Base-by-base conservation (phyloP, 2,797 vertebrate genomes). In the Philypnodon macrostomus region DNA sequence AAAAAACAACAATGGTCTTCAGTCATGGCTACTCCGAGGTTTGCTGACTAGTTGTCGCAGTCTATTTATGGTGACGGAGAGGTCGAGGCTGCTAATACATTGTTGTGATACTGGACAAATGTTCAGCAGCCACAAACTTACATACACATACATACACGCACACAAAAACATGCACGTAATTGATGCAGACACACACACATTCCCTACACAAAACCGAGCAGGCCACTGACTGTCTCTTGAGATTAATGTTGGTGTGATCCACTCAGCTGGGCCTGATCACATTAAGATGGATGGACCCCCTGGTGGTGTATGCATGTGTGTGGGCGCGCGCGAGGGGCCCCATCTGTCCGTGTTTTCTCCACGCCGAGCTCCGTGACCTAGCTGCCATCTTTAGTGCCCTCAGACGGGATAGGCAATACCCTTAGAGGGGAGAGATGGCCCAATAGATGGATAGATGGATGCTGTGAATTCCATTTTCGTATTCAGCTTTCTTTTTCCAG, bases 261-360 rank as follows among this genome's bases (percentile, higher is more conserved):
- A 83, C 77, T 84, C 81, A 84, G 73, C 79, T 80, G 73, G 80
- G 70, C 80, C 70, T 84, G 80, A 85, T 87, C 79, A 85, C 80
- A 81, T 85, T 87, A 86, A 87, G 83, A 87, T 85, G 84, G 85
- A 87, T 87, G 78, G 81, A 86, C 84, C 84, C 85, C 83, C 84
- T 79, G 72, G 84, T 86, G 81, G 44, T 75, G 53, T 47, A 8
- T 64, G 56, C 52, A 24, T 69, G 36, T 61, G 32, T 59, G 52
- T 54, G 37, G 16, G 49, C 15, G 35, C 14, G 38, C 70, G 58
- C 47, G 52, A 32, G 79, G 76, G 75, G 79, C 54, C 84, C 85
- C 85, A 86, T 88, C 85, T 88, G 86, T 84, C 79, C 79, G 70
- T 88, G 85, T 85, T 85, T 86, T 85, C 83, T 81, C 81, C 68